Evolutionary conservation across 2,797 vertebrate species (phyloP).

Genomic region (Paguma larvata): DNA sequence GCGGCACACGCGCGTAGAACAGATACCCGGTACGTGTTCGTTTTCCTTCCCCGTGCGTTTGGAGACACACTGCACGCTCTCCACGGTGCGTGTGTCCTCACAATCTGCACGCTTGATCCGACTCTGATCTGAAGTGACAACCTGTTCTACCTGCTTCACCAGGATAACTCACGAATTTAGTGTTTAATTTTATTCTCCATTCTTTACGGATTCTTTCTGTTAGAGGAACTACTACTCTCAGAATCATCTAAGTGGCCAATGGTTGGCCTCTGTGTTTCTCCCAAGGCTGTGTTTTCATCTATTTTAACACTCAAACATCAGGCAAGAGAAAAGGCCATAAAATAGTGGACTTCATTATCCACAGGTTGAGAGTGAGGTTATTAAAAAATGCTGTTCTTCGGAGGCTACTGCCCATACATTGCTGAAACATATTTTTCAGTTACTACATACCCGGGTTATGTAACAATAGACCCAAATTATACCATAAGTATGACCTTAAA

Average conservation of each 20-base stretch:
- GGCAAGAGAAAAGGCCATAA: neutral
- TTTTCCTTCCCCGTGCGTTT: accelerated
- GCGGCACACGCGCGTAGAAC: accelerated
- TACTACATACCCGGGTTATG: neutral
- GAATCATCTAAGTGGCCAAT: neutral
- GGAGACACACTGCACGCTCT: accelerated
- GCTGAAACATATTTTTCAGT: neutral
- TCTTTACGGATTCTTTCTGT: too few species aligned
- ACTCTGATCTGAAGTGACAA: too few species aligned
- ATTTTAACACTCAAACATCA: neutral
- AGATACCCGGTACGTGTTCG: neutral
- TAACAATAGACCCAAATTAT: neutral
- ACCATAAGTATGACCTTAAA: accelerated
- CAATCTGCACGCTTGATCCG: accelerated
- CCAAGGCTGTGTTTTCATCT: neutral
- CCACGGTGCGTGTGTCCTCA: too few species aligned
- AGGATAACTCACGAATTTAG: accelerated
- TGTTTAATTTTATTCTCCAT: neutral
- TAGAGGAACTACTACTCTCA: neutral
- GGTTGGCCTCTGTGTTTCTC: neutral
- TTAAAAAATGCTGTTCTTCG: neutral
- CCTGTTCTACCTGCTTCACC: neutral
- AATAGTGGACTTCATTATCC: neutral
- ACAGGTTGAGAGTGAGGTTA: neutral
- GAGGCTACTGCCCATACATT: neutral